phyloP scores from a whole-genome alignment of 2,113 vertebrate species.

The Micromys minutus region DNA sequence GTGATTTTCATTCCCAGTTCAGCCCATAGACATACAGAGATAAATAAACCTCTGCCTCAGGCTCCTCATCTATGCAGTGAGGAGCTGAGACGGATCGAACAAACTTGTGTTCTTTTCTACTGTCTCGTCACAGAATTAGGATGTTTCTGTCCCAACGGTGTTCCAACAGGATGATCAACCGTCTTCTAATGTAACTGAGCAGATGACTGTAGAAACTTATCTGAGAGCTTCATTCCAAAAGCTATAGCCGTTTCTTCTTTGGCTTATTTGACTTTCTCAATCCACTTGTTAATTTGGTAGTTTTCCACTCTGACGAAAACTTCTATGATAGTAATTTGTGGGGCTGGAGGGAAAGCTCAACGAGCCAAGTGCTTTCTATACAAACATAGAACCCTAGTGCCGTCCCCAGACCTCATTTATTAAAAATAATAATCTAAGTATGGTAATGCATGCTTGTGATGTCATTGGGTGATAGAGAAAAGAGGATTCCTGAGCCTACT shows the following conservation, averaged over 20 bases:
- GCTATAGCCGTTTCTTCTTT: neutral
- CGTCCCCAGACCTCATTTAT: neutral
- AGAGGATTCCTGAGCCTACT: no score
- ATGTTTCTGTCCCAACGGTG: neutral
- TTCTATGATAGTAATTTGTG: neutral
- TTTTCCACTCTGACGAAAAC: neutral
- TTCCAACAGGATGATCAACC: neutral
- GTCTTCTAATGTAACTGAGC: neutral
- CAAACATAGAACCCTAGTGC: neutral
- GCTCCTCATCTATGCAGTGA: neutral
- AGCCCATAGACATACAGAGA: neutral
- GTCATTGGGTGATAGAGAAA: neutral
- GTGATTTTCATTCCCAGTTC: neutral
- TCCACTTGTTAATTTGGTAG: neutral
- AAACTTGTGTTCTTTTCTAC: neutral
- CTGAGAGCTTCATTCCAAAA: constrained; percentile 1
- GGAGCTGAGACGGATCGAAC: neutral
- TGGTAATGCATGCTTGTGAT: neutral
- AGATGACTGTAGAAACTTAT: neutral
- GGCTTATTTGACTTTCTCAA: constrained; percentile 26
- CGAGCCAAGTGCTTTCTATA: neutral
- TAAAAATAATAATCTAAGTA: neutral
- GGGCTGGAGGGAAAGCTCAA: neutral
- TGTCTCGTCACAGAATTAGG: neutral
- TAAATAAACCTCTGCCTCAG: neutral